These are phyloP conservation scores for Kryptolebias marmoratus DNA, from an alignment of 2,113 vertebrate genomes.

Conservation along the genomic window DNA sequence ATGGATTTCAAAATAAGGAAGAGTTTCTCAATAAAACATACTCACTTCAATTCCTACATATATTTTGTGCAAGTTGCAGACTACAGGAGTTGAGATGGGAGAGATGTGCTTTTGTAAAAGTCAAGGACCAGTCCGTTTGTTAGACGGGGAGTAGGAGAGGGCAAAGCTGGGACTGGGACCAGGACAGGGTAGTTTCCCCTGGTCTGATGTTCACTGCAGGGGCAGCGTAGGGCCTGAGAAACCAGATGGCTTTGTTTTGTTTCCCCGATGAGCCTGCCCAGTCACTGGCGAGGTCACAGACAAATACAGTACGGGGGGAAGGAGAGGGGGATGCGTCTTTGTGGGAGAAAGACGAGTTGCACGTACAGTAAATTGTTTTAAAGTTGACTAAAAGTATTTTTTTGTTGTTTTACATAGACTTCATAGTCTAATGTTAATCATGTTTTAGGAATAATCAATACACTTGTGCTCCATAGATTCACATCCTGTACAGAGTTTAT, in stretches of 20 bases:
- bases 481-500: neutral
- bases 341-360: conserved; percentile 47
- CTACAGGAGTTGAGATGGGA: neutral
- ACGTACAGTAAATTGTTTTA: conserved; percentile 3
- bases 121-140: conserved; percentile 28
- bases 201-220: conserved; percentile 69
- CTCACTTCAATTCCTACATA: neutral
- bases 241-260: conserved; percentile 86
- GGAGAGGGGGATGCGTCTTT: conserved; percentile 51
- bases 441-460: neutral
- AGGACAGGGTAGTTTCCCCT: conserved; percentile 71
- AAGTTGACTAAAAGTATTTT: neutral
- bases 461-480: too few relatives aligned
- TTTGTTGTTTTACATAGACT: neutral
- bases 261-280: conserved; percentile 70
- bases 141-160: conserved; percentile 24
- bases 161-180: conserved; percentile 48
- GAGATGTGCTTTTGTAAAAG: neutral
- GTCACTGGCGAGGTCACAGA: conserved; percentile 72
- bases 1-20: neutral
- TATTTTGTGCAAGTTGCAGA: neutral
- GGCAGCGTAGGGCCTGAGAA: conserved; percentile 83
- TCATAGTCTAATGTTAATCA: neutral
- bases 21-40: neutral
- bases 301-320: conserved; percentile 54